Percentiles rank a stretch among this genome's conserved stretches.
Conservation (phyloP, 2,113 vertebrate genomes). For the Melanostigma gelatinosum region DNA sequence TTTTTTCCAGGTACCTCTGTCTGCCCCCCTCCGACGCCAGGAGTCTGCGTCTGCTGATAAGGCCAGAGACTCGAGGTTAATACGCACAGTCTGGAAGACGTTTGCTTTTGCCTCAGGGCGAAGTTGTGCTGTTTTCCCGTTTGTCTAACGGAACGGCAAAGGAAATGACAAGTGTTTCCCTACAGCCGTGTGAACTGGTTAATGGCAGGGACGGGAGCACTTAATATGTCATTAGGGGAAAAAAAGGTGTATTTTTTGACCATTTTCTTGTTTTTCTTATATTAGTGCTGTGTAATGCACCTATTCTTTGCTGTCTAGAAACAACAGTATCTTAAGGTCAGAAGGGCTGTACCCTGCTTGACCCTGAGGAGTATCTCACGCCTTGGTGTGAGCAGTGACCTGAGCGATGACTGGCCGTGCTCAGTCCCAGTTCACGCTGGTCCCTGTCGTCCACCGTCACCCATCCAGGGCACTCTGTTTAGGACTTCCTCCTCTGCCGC, state of each 20-base stretch:
- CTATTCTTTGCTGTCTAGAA: slow-evolving; percentile 9
- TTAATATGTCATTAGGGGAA: neutral
- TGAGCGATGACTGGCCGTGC: slow-evolving; percentile 9
- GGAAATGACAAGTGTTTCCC: slow-evolving; percentile 12
- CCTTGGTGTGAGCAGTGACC: slow-evolving; percentile 37
- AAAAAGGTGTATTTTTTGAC: neutral
- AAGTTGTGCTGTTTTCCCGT: slow-evolving; percentile 47
- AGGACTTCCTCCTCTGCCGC: slow-evolving; percentile 27
- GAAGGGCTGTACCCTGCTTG: neutral
- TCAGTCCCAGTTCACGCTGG: slow-evolving; percentile 32
- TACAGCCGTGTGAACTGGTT: neutral
- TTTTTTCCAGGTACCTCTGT: slow-evolving; percentile 50
- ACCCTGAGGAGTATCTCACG: slow-evolving; percentile 18
- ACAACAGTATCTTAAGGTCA: slow-evolving; percentile 12
- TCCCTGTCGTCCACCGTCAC: slow-evolving; percentile 5
- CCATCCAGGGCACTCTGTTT: neutral
- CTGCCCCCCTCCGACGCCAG: slow-evolving; percentile 59
- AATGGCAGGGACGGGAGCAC: neutral
- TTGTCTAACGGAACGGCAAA: neutral
- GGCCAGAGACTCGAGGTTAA: slow-evolving; percentile 61
- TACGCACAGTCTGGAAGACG: slow-evolving; percentile 45
- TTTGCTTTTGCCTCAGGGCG: slow-evolving; percentile 59
- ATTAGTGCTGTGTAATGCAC: neutral
- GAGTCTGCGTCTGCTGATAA: slow-evolving; percentile 67
- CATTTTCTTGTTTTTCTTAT: neutral